Evolutionary conservation across 2,797 vertebrate genomes (phyloP), one percentile per base, ranked within the genome.

Genomic region (Nyctalus aviator): DNA sequence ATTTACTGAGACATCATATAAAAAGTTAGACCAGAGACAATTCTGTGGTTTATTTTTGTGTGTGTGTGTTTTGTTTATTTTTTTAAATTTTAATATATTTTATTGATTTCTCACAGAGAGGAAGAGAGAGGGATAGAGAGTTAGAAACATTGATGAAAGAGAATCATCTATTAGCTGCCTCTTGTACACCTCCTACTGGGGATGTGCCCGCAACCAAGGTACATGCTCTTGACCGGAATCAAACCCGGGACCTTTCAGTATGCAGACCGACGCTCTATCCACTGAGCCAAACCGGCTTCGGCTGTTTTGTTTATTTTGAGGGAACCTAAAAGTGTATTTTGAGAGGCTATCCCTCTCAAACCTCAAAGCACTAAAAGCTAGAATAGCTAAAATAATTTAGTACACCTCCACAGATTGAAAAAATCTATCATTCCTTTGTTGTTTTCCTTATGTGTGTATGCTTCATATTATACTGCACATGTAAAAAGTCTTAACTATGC

Each of bases 1-100:
- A 97, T 97, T 97, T 97, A 98, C 98, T 97, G 95, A 98, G 97
- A 98, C 98, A 96, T 97, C 50, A 93, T 98, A 98, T 98, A 98
- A 98, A 98, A 98, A 98, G 97, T 96, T 94, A 95, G 96, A 88
- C 94, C 95, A 84, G 96, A 97, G 93, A 91, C 96, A 91, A 93
- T 90, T 92, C 81, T 95, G 86, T 93, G 93, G 89, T 86, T 94
- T 64, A 62, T 62, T 27, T 59, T 6, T 41, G 57, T 62, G 59
- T 59, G 5, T 30, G 11, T 57, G 14, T 35, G 37, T 41, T 41
- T 41, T 41, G 37, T 41, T 41, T 41, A 41, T 41, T 41, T 37
- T 41, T 41, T 41, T 41, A 1, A 41, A 41, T 41, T 41, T 41
- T 41, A 41, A 41, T 41, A 41, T 41, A 41, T 41, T 41, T 41